Percentiles rank a stretch among this genome's conserved stretches.
Conservation (phyloP, 2,888 invertebrate species). For the Ochropleura leucogaster region DNA sequence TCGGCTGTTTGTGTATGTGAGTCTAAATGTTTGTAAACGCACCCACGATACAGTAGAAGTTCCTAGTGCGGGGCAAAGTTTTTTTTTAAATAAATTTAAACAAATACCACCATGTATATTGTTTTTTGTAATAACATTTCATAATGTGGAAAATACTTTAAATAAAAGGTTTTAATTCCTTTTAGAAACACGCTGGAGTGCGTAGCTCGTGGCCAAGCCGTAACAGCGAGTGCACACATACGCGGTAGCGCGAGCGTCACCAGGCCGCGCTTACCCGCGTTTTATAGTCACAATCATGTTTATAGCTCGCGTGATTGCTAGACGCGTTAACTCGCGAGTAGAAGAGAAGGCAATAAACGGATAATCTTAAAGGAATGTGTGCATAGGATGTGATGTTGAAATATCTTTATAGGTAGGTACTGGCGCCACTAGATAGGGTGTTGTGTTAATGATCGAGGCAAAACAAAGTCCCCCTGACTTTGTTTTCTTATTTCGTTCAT, state of each 20-base stretch:
- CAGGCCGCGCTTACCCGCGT: slow-evolving; percentile 7
- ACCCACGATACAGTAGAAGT: too few relatives aligned
- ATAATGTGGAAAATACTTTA: too few relatives aligned
- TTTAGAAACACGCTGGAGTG: not conserved
- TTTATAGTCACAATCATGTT: slow-evolving; percentile 49
- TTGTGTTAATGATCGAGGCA: not conserved
- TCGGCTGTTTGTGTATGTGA: too few relatives aligned
- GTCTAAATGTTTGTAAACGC: too few relatives aligned
- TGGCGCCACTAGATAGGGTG: not conserved
- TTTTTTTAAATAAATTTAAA: too few relatives aligned
- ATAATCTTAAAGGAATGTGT: slow-evolving; percentile 6
- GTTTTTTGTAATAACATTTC: too few relatives aligned
- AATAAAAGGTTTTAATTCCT: not conserved
- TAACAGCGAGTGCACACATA: slow-evolving; percentile 8
- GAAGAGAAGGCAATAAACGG: not conserved
- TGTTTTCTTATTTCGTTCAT: not conserved
- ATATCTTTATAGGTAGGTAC: not conserved
- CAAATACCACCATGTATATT: too few relatives aligned
- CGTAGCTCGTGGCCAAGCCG: not conserved
- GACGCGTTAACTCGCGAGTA: slow-evolving; percentile 6
- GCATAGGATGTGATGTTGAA: not conserved
- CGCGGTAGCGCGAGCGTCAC: not conserved
- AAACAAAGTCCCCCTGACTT: too few relatives aligned
- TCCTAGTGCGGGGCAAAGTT: too few relatives aligned
- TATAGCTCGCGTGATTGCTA: slow-evolving; percentile 30